phyloP scores from a whole-genome alignment of 2,888 invertebrate genomes.

The Peribatodes rhomboidaria region DNA sequence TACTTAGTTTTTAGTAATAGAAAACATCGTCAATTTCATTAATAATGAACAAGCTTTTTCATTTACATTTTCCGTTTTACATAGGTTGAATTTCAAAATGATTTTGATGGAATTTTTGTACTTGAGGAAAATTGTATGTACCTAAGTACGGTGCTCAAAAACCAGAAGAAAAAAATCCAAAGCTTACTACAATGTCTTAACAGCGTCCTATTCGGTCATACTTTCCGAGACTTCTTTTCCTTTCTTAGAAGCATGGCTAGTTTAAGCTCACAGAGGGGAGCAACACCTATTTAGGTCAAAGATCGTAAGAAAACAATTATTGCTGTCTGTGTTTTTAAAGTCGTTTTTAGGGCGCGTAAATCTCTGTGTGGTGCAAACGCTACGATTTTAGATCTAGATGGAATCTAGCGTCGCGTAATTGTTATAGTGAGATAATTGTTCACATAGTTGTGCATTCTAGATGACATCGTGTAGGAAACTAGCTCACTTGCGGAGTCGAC shows the following conservation, averaged over 20 bases:
- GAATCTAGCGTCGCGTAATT: slow-evolving; percentile 53
- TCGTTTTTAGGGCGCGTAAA: slow-evolving; percentile 69
- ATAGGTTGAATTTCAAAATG: background rate
- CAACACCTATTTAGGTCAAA: slow-evolving; percentile 57
- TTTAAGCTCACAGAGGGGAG: slow-evolving; percentile 51
- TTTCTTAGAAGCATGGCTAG: slow-evolving; percentile 36
- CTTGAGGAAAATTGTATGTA: no score
- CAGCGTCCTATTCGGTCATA: background rate
- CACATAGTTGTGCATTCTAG: no score
- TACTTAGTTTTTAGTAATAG: background rate
- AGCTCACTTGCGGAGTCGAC: slow-evolving; percentile 13
- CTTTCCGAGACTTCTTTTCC: background rate
- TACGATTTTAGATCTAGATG: slow-evolving; percentile 57
- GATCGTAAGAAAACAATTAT: slow-evolving; percentile 50
- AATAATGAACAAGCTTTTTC: background rate
- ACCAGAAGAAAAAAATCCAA: background rate
- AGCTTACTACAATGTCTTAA: background rate
- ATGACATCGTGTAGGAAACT: slow-evolving; percentile 32
- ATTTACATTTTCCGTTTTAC: background rate
- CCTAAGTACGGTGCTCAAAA: background rate
- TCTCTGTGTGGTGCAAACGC: slow-evolving; percentile 56
- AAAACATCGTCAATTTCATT: background rate
- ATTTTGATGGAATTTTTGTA: background rate
- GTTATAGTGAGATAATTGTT: slow-evolving; percentile 19
- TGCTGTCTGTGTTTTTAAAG: slow-evolving; percentile 38